Evolutionary conservation across 2,888 invertebrate genomes (phyloP), one percentile per base, ranked within the genome.

Genomic region (Drosophila tanythrix): DNA sequence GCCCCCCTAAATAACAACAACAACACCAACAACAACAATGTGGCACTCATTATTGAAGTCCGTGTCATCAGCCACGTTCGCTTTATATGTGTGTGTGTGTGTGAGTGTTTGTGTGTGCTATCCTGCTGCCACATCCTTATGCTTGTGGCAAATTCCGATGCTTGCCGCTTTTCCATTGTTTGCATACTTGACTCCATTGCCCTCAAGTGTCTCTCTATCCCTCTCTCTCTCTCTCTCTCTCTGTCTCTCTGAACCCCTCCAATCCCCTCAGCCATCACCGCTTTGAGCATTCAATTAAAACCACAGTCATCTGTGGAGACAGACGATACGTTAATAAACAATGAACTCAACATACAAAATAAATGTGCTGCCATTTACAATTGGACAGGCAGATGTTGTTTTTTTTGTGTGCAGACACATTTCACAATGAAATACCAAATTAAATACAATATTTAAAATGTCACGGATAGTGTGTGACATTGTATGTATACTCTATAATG

Each of bases 151-250:
- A 86, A 87, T 87, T 87, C 88, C 85, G 60, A 72, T 74, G 84
- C 85, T 84, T 69, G 78, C 73, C 77, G 76, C 70, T 70, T 67
- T 71, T 77, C 69, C 81, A 85, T 89, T 89, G 88, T 89, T 88
- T 89, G 72, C 78, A 63, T 60, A 85, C 90, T 88, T 88, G 86
- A 89, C 87, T 89, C 80, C 88, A 88, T 85, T 88, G 87, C 88
- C 74, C 74, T 89, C 71, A 85, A 87, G 88, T 85, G 81, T n/a
- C 61, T 74, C 21, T 2, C 46, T 46, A 21, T 21, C 21, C 21
- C 46, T 21, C 40, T 38, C 6, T 46, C 64, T 18, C 21, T n/a
- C 6, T 35, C 51, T 25, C 50, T 29, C 6, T 3, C 6, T 18
- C 13, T 8, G 2, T 21, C 35, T 2, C 21, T 3, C 6, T 11